Evolutionary conservation across 2,888 invertebrate species (phyloP), one percentile per base, ranked within the genome.

Genomic region (Criorhina ranunculi): DNA sequence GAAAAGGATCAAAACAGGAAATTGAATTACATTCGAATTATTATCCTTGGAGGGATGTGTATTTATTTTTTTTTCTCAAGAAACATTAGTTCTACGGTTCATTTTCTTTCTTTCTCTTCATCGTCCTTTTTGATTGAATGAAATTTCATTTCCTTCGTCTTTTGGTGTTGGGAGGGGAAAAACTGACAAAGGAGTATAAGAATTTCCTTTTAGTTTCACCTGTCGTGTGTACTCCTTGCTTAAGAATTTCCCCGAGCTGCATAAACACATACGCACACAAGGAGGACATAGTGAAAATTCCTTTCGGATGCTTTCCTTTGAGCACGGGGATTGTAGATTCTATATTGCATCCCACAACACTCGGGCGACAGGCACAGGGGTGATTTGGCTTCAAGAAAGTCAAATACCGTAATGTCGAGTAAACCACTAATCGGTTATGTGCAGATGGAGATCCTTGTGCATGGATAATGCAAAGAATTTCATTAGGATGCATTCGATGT

Each of bases 401-500:
- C 73, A 75, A 80, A 59, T 37, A 53, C 31, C 59, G 44, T 73
- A 55, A 73, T 67, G 75, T 69, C 17, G 76, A 69, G 75, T n/a
- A 55, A 81, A 69, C 69, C 75, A 75, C 62, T 49, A 70, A 62
- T 49, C 55, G 46, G 49, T 44, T 66, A 29, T 42, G 40, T 53
- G 37, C 33, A 33, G 12, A 19, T 46, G 5, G 24, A 60, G 24
- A 66, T 67, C n/a, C 49, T 62, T 67, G 35, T 59, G 73, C 73
- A 67, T 62, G 29, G 51, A 53, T 69, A 69, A 79, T 69, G 69
- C 59, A 46, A 73, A 49, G 79, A 85, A 85, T 85, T 85, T 85
- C 83, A 85, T 85, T 85, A 79, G 62, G 79, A 85, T 85, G 69
- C 79, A 79, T 79, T 70, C 67, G 62, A 79, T 75, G 69, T 51